Percentiles rank a stretch among this genome's conserved stretches.
phyloP scores from a whole-genome alignment of 1,140 invertebrate genomes.

The Psix sp. region DNA sequence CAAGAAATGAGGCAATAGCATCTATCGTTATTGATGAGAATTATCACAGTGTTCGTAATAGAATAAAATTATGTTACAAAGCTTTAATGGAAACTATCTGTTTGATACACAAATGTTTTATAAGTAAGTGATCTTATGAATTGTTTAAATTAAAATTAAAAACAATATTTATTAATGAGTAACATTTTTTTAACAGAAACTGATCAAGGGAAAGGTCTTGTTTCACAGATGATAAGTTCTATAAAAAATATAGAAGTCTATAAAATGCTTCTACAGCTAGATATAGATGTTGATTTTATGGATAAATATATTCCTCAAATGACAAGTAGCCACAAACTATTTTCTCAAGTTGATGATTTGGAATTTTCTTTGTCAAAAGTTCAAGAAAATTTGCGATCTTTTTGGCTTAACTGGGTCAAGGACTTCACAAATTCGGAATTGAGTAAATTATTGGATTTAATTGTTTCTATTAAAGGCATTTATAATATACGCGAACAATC shows the following conservation, averaged over 20 bases:
- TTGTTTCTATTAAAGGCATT: slow-evolving; percentile 81
- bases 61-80: slow-evolving; percentile 77
- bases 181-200: slow-evolving; percentile 65
- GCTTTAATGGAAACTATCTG: slow-evolving; percentile 76
- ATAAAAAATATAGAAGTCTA: slow-evolving; percentile 77
- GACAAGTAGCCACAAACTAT: slow-evolving; percentile 75
- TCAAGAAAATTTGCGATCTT: slow-evolving; percentile 70
- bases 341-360: slow-evolving; percentile 65
- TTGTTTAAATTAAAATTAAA: slow-evolving; percentile 4
- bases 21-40: slow-evolving; percentile 74
- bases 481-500: slow-evolving; percentile 82
- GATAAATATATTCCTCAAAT: slow-evolving; percentile 74
- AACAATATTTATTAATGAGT: not conserved
- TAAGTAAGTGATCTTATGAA: slow-evolving; percentile 76
- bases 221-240: slow-evolving; percentile 77
- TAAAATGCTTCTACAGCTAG: slow-evolving; percentile 74
- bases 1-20: slow-evolving; percentile 75
- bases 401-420: slow-evolving; percentile 80
- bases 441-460: slow-evolving; percentile 78
- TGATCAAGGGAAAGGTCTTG: slow-evolving; percentile 74
- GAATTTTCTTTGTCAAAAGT: slow-evolving; percentile 65
- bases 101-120: slow-evolving; percentile 81
- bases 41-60: slow-evolving; percentile 76
- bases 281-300: slow-evolving; percentile 76
- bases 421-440: slow-evolving; percentile 78